Conservation (phyloP, 2,888 invertebrate genomes). For the Tipula vernalis region DNA sequence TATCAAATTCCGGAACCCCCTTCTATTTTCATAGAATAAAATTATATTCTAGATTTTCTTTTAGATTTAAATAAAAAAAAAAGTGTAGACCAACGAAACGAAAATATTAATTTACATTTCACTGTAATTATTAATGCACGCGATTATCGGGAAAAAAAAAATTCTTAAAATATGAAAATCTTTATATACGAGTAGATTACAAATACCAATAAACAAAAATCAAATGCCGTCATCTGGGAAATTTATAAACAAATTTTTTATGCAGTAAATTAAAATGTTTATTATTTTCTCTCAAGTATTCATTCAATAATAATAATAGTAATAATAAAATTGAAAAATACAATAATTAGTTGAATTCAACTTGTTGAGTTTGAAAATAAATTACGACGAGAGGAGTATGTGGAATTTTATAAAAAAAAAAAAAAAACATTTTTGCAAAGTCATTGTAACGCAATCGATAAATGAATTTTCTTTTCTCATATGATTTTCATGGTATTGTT, state of each 20-base stretch:
- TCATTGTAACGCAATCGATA: background rate
- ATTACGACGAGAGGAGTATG: background rate
- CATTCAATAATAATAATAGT: background rate
- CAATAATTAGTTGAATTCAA: background rate
- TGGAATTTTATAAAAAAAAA: background rate
- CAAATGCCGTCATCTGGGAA: background rate
- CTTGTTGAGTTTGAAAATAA: background rate
- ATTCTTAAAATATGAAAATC: too few species aligned
- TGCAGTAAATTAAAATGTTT: background rate
- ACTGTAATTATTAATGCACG: background rate
- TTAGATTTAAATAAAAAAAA: too few species aligned
- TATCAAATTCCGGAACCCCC: too few species aligned
- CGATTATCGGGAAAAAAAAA: background rate
- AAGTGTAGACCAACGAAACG: too few species aligned
- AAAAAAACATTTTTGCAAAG: background rate
- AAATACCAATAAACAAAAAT: background rate
- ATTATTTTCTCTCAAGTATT: background rate
- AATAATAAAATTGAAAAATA: background rate
- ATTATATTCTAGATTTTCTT: too few species aligned
- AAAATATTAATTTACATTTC: background rate
- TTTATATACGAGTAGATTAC: too few species aligned
- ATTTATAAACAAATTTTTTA: background rate
- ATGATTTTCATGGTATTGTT: background rate
- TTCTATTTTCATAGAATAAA: too few species aligned
- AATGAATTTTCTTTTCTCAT: background rate